Percentiles rank a stretch among this genome's conserved stretches.
Conservation (phyloP, 2,113 vertebrate species). For the Dipodomys merriami region DNA sequence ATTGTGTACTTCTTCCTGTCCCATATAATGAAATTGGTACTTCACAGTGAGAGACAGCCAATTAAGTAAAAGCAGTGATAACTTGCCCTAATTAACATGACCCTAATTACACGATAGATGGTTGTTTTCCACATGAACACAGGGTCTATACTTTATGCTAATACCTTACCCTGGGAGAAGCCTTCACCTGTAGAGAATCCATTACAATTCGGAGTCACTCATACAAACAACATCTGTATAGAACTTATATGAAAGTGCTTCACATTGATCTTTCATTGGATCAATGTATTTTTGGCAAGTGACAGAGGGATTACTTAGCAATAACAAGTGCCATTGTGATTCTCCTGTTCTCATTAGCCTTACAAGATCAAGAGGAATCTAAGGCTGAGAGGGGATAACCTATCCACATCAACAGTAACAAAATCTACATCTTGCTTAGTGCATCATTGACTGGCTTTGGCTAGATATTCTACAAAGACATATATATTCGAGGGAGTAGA, state of each 20-base stretch:
- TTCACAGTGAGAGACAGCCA: background rate
- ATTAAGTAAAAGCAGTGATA: conserved; percentile 11
- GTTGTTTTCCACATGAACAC: background rate
- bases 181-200: background rate
- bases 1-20: conserved; percentile 40
- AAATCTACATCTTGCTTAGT: background rate
- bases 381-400: background rate
- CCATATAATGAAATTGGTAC: background rate
- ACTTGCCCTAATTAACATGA: conserved; percentile 23
- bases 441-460: background rate
- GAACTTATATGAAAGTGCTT: conserved; percentile 31
- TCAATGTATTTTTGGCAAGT: background rate
- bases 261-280: background rate
- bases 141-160: background rate
- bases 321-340: background rate
- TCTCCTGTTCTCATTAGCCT: conserved; percentile 1
- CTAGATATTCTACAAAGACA: background rate
- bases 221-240: background rate
- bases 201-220: background rate
- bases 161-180: background rate
- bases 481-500: background rate
- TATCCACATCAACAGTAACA: background rate
- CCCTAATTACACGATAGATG: background rate
- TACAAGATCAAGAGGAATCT: background rate
- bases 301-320: background rate